Evolutionary conservation across 2,797 vertebrate genomes (phyloP), one percentile per base, ranked within the genome.

Genomic region (Gymnothorax reevesii): DNA sequence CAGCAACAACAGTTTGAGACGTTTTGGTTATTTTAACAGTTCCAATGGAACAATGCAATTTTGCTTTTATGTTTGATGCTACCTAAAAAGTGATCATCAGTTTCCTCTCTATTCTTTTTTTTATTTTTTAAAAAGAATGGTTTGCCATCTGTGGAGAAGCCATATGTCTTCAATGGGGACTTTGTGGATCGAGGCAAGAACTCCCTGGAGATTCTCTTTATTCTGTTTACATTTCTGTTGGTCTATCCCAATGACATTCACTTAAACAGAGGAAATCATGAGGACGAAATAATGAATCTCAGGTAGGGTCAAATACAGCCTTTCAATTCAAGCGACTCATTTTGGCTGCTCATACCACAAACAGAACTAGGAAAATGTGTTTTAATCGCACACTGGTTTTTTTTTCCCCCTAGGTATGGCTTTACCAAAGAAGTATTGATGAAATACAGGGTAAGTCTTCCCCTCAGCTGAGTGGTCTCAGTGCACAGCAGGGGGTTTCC

Each of bases 161-260:
- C 96, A 0, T 99, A 98, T 0, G 94, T 99, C 87, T 99, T 99
- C 93, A 99, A 99, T 0, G 97, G 98, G 3, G 98, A 99, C 91
- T 99, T 97, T 22, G 98, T 99, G 92, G 98, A 99, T 89, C 94
- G 98, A 89, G 98, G 98, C 57, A 97, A 97, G 85, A 94, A 97
- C 90, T 99, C 98, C 1, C 90, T 99, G 0, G 98, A 99, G 94
- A 96, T 99, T 89, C 95, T 99, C 88, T 94, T 99, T 89, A 90
- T 98, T 84, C 93, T 99, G 83, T 98, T 99, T 80, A 94, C 97
- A 59, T 99, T 98, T 93, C 95, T 97, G 92, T 89, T 99, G 89
- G 94, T 98, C 87, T 99, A 98, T 80, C 98, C 98, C 0, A 97
- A 97, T 20, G 96, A 97, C 80, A 95, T 99, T 87, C 96, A 98